Base-by-base conservation (phyloP, 2,888 invertebrate species). In the Eulithis testata region DNA sequence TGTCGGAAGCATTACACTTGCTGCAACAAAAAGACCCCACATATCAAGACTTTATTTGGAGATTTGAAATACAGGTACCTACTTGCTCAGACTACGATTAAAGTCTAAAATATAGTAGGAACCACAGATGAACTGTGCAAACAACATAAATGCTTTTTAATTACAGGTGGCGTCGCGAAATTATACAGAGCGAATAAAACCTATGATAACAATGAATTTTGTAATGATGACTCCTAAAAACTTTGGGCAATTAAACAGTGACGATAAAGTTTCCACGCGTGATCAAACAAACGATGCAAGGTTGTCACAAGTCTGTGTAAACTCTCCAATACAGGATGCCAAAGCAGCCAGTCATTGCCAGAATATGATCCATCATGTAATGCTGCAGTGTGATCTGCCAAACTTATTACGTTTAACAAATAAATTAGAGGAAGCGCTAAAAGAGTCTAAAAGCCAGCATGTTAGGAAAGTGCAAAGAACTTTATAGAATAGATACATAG, bases 381-480 rank as follows among this genome's bases (percentile, higher is more conserved):
- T 94, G 37, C 71, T 94, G 11, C 94, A 94, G 72, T 93, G 94
- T 76, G 94, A 94, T 75, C 81, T 94, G 64, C 92, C 91, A n/a
- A 94, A 94, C 80, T 83, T 95, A 72, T 64, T 94, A 37, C 88
- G 94, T 74, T 76, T 95, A 68, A 88, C 93, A 4, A 93, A 93
- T 76, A 91, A 90, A 74, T 78, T 95, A 59, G 94, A 94, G 63
- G 88, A 91, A 75, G 95, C 95, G 21, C 75, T 94, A 56, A 93
- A 93, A 69, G 94, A 94, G 82, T 93, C 94, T 1, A 93, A 92
- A 69, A 94, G 94, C 74, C 94, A 94, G 73, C 94, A 94, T 79
- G 89, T 94, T 8, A 88, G 94, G 7, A 93, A 93, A 83, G 90
- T 94, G 51, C 91, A 94, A 74, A 91, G 93, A 80, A 88, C 88